Evolutionary conservation across 37 sponge, comb jelly and placozoan genomes (phyloP).

Genomic region (Crambe crambe): DNA sequence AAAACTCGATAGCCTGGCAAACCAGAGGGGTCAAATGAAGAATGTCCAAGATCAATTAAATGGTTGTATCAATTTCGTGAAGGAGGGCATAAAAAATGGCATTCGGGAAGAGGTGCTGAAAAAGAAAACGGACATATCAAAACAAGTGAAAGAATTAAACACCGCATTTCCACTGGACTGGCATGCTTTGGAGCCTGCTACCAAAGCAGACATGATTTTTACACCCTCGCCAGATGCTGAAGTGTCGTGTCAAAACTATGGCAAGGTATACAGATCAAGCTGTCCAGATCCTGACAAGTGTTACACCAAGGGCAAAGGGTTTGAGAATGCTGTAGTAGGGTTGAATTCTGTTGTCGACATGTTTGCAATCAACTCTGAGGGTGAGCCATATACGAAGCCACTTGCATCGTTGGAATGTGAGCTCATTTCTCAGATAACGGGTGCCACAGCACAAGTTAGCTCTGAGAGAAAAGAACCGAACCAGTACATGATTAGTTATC

Average conservation of each 20-base stretch:
- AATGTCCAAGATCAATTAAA: background rate
- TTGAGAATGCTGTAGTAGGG: background rate
- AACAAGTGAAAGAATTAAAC: background rate
- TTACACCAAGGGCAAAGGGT: background rate
- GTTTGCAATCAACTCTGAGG: background rate
- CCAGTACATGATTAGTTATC: conserved; percentile 18
- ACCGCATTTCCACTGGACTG: background rate
- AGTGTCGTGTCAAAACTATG: background rate
- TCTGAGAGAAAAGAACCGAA: background rate
- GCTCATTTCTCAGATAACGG: conserved; percentile 1
- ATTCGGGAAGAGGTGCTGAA: background rate
- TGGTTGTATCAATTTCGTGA: background rate
- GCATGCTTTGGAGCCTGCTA: background rate
- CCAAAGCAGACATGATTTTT: background rate
- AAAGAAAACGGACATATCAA: background rate
- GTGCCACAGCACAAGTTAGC: background rate
- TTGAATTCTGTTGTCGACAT: background rate
- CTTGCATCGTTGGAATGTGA: background rate
- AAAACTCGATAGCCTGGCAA: background rate
- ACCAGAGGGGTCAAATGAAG: background rate
- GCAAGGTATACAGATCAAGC: background rate
- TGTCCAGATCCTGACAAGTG: background rate
- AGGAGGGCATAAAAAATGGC: background rate
- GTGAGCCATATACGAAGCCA: background rate
- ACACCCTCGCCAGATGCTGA: background rate